phyloP scores from a whole-genome alignment of 2,888 invertebrate species.

The Eupithecia insigniata region DNA sequence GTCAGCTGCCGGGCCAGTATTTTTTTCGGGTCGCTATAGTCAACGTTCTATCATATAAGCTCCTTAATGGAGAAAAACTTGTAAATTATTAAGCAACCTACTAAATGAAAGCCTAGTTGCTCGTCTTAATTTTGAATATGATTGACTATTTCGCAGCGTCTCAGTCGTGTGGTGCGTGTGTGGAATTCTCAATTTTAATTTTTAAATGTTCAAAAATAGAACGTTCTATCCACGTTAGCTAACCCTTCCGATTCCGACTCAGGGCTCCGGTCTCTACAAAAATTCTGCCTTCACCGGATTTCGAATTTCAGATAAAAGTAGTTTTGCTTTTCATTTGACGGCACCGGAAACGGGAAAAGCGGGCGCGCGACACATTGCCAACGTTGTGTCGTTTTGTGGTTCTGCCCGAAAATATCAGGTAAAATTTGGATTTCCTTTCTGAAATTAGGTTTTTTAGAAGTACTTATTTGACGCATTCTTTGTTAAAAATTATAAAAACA shows the following conservation, averaged over 20 bases:
- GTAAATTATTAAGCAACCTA: not conserved
- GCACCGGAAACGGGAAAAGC: constrained; percentile 28
- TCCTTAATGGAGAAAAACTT: not conserved
- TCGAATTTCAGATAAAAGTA: constrained; percentile 41
- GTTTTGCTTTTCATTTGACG: constrained; percentile 39
- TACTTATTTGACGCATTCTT: not conserved
- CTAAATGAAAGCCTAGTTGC: not conserved
- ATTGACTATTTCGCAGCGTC: not conserved
- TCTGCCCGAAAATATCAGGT: constrained; percentile 12
- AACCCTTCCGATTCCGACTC: not conserved
- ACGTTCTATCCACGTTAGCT: not conserved
- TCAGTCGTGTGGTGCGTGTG: not conserved
- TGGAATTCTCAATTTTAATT: not conserved
- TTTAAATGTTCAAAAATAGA: not conserved
- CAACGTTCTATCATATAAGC: no score
- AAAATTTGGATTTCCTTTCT: constrained; percentile 5
- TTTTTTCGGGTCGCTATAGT: no score
- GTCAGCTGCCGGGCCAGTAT: no score
- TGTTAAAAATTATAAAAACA: not conserved
- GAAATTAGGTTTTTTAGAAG: not conserved
- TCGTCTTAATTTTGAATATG: not conserved
- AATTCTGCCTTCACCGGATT: constrained; percentile 25
- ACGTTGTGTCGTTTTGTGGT: constrained; percentile 24
- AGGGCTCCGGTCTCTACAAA: constrained; percentile 11
- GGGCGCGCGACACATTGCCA: constrained; percentile 34